These are phyloP conservation scores for Oasisia sp. DNA, from an alignment of 2,888 invertebrate species.

Conservation along the genomic window DNA sequence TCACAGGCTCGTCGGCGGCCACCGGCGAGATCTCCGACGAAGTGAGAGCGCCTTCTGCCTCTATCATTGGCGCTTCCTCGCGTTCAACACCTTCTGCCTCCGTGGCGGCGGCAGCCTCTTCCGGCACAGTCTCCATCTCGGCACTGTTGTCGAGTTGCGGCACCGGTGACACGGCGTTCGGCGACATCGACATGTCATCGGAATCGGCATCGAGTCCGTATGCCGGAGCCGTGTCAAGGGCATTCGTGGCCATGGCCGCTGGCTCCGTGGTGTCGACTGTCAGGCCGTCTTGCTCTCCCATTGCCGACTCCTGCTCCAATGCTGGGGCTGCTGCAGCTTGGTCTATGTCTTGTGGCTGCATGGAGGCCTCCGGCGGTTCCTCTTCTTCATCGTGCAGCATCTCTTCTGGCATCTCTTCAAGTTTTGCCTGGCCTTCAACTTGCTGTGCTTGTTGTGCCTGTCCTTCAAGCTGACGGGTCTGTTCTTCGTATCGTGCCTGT, in stretches of 20 bases:
- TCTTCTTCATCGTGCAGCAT: background rate
- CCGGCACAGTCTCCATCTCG: background rate
- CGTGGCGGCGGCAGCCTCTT: background rate
- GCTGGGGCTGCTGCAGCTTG: too few species aligned
- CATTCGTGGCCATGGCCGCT: conserved; percentile 6
- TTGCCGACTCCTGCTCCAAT: background rate
- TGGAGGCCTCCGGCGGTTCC: background rate
- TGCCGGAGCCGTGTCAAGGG: background rate
- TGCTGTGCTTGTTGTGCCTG: background rate
- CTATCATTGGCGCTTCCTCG: background rate
- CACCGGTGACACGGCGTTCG: background rate
- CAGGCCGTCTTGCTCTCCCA: background rate
- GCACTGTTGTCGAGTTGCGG: background rate
- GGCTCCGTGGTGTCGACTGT: background rate
- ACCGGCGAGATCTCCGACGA: background rate
- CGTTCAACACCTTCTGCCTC: background rate
- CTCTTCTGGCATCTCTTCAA: background rate
- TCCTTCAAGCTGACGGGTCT: conserved; percentile 18
- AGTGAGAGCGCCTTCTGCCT: background rate
- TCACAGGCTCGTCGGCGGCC: background rate
- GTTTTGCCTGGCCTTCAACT: background rate
- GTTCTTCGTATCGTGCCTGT: background rate
- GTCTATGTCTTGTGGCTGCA: background rate
- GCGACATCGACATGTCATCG: background rate
- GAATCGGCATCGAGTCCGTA: background rate